phyloP scores from a whole-genome alignment of 1,140 invertebrate genomes.

The Drosophila tani region DNA sequence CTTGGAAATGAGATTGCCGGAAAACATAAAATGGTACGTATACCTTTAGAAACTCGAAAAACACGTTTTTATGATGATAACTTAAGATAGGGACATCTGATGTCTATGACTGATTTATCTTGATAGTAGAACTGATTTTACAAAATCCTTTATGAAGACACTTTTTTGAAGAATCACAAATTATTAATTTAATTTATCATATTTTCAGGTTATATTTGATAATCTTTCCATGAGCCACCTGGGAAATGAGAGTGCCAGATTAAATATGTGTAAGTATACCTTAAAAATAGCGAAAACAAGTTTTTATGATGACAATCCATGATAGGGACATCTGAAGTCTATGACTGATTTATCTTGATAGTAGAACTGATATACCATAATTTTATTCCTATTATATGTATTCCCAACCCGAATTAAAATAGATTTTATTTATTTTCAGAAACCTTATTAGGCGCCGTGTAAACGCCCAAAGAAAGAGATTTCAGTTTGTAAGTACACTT shows the following conservation, averaged over 20 bases:
- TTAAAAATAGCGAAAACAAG: neutral
- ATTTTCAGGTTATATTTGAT: neutral
- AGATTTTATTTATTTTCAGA: too few relatives aligned
- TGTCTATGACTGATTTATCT: conserved; percentile 57
- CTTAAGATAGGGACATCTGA: conserved; percentile 50
- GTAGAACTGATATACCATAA: conserved; percentile 38
- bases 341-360: conserved; percentile 58
- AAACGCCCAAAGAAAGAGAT: too few relatives aligned
- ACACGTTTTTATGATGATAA: conserved; percentile 44
- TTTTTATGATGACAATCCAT: conserved; percentile 41
- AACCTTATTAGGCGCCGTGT: too few relatives aligned
- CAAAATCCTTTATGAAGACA: neutral
- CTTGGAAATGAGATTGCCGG: too few relatives aligned
- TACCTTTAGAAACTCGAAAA: neutral
- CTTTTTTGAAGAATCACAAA: neutral
- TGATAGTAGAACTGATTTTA: conserved; percentile 46
- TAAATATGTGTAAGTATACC: conserved; percentile 1
- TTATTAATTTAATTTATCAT: neutral
- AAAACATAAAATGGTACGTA: neutral
- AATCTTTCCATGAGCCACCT: too few relatives aligned
- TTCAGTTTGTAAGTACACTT: too few relatives aligned
- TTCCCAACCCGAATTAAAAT: too few relatives aligned
- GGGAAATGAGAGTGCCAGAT: neutral
- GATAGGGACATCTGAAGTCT: conserved; percentile 57
- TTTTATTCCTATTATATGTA: too few relatives aligned